Percentiles rank a stretch among this genome's conserved stretches.
phyloP scores from a whole-genome alignment of 2,797 vertebrate genomes.

The Xenentodon cancila region DNA sequence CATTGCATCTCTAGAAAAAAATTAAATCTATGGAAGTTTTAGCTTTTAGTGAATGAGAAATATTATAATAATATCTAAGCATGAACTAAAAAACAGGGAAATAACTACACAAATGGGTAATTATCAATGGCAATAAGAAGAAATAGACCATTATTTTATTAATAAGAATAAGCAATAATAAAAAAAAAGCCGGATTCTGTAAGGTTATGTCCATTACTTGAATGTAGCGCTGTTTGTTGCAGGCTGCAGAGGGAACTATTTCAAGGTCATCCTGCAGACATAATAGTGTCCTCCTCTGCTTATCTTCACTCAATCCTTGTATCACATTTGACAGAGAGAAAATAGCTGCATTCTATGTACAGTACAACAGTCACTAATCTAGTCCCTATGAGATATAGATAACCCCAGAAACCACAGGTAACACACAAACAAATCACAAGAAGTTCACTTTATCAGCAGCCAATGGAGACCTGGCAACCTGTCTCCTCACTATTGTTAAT shows the following conservation, averaged over 20 bases:
- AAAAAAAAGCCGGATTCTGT: no score
- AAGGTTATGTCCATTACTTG: no score
- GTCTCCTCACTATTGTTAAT: conserved; percentile 76
- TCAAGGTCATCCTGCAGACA: conserved; percentile 78
- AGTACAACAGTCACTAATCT: conserved; percentile 68
- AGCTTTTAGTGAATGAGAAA: no score
- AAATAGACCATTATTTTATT: no score
- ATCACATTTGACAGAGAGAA: conserved; percentile 78
- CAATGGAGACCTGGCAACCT: conserved; percentile 77
- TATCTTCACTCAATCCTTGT: conserved; percentile 75
- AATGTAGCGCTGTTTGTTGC: background rate
- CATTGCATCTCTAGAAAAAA: no score
- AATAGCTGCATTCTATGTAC: conserved; percentile 68
- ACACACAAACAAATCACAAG: conserved; percentile 73
- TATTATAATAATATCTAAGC: no score
- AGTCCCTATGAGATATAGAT: conserved; percentile 70
- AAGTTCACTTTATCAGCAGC: conserved; percentile 79
- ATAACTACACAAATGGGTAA: no score
- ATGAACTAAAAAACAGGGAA: no score
- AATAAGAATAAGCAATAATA: no score
- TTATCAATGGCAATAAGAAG: no score
- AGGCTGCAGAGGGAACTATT: conserved; percentile 41
- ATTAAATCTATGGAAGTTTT: no score
- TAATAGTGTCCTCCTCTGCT: conserved; percentile 60
- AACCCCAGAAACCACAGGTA: conserved; percentile 76